phyloP scores from a whole-genome alignment of 2,113 vertebrate species.

The Todiramphus saurophagus region DNA sequence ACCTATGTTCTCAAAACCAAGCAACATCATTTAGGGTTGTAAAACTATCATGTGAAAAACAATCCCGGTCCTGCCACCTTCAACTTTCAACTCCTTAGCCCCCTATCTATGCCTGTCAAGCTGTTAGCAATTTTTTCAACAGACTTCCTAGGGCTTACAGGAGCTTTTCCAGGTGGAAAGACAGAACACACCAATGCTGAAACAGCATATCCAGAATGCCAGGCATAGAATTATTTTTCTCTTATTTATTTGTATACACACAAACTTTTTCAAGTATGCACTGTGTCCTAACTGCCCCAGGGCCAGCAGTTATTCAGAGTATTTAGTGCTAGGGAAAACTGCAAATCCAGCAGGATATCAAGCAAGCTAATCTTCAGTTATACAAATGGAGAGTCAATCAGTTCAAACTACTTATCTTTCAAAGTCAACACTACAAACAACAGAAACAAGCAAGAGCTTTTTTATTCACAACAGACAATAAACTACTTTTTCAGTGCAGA shows the following conservation, averaged over 20 bases:
- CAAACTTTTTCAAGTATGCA: not conserved
- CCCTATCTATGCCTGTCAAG: not conserved
- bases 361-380: not conserved
- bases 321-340: slow-evolving; percentile 1
- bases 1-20: not conserved
- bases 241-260: not conserved
- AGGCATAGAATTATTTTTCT: not conserved
- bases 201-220: not conserved
- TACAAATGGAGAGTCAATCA: not conserved
- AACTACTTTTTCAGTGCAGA: not conserved
- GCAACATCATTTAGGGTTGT: not conserved
- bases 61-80: not conserved
- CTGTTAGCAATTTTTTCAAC: not conserved
- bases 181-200: not conserved
- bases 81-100: not conserved
- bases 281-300: not conserved
- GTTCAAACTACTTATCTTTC: slow-evolving; percentile 36
- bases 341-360: slow-evolving; percentile 8
- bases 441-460: slow-evolving; percentile 27
- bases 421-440: slow-evolving; percentile 4
- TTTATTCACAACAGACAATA: slow-evolving; percentile 32
- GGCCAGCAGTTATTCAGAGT: not conserved
- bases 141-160: not conserved
- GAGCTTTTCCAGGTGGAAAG: not conserved
- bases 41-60: not conserved